Base-by-base conservation (phyloP, 2,113 vertebrate species). In the Perognathus longimembris region DNA sequence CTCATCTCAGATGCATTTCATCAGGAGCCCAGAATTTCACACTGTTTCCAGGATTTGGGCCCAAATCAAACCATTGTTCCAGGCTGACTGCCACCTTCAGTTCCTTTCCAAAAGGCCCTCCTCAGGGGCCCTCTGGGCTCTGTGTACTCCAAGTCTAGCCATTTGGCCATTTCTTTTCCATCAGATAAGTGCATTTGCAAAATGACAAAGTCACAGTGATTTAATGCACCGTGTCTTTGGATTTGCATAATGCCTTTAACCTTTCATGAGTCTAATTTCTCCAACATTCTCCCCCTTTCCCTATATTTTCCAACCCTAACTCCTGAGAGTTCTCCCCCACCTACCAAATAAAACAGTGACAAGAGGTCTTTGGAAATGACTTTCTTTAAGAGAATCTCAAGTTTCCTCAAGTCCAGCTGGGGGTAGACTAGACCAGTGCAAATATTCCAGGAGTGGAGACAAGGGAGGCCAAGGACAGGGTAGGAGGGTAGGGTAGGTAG, bases 351-450 rank as follows among this genome's bases (percentile, higher is more conserved):
- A 1, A 71, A 78, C 32, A 91, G 73, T 57, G 7, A 88, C 42
- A 42, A 57, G 40, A 83, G 32, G 12, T 34, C 50, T 90, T 92
- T 84, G 66, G 75, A 92, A 95, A 95, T 38, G 42, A 45, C n/a
- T 85, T 95, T 85, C n/a, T 85, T 95, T 85, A 77, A 6, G 11
- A 93, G 85, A 86, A 73, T 38, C 75, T 73, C 32, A 30, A 90
- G 36, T 74, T 32, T 90, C 59, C 96, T 85, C 67, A 34, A 32
- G 45, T 57, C 64, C 9, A 74, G 61, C 84, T 66, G 18, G 71
- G 21, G 21, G 18, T 22, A 17, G 6, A 45, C 78, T 63, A 34
- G 84, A 67, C 57, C 85, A 77, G 5, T 36, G 70, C 50, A 66
- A n/a, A 26, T 71, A 54, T 11, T 67, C 78, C 22, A 45, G 76